phyloP scores from a whole-genome alignment of 2,888 invertebrate genomes.

The Megastigmus dorsalis region DNA sequence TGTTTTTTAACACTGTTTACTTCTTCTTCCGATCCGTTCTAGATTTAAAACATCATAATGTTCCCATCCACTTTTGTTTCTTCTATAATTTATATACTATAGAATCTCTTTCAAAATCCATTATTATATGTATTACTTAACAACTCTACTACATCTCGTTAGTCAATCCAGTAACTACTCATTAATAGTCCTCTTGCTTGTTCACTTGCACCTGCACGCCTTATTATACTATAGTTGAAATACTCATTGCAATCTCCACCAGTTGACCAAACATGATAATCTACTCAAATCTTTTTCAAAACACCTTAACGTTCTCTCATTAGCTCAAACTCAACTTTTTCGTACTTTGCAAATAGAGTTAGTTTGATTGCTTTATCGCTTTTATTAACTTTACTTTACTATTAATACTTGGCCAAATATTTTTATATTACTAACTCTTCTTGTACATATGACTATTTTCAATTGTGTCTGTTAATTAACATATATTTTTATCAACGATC shows the following conservation, averaged over 20 bases:
- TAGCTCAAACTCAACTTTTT: slow-evolving; percentile 1
- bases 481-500: background rate
- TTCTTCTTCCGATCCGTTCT: slow-evolving; percentile 33
- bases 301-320: slow-evolving; percentile 2
- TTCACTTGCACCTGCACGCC: slow-evolving; percentile 48
- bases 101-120: slow-evolving; percentile 14
- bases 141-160: slow-evolving; percentile 22
- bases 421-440: slow-evolving; percentile 6
- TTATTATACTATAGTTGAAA: background rate
- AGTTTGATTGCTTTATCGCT: slow-evolving; percentile 29
- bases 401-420: slow-evolving; percentile 12
- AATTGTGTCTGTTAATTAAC: background rate
- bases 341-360: slow-evolving; percentile 29
- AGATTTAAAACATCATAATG: background rate
- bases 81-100: slow-evolving; percentile 23
- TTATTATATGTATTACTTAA: slow-evolving; percentile 4
- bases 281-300: background rate
- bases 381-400: too few relatives aligned
- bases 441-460: slow-evolving; percentile 13
- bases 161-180: background rate
- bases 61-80: slow-evolving; percentile 25
- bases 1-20: slow-evolving; percentile 26
- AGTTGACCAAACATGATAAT: slow-evolving; percentile 11
- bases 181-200: slow-evolving; percentile 40
- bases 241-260: background rate